phyloP scores from a whole-genome alignment of 1,140 invertebrate genomes.

The Ips typographus region DNA sequence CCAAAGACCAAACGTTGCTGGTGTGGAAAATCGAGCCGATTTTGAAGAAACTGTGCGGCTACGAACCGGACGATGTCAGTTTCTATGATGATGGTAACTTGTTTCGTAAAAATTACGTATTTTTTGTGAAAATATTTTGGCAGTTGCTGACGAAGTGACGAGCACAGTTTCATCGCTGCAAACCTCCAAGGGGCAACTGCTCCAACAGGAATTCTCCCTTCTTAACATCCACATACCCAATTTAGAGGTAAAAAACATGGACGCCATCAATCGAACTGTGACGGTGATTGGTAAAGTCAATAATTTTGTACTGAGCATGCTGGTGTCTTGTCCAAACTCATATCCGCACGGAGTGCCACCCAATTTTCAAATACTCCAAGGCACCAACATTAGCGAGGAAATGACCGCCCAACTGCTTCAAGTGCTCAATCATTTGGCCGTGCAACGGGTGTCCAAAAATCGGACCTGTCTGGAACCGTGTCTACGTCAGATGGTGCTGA shows the following conservation, averaged over 20 bases:
- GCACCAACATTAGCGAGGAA: slow-evolving; percentile 56
- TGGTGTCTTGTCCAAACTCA: slow-evolving; percentile 76
- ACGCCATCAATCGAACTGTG: slow-evolving; percentile 69
- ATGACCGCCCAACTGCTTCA: slow-evolving; percentile 65
- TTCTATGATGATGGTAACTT: slow-evolving; percentile 43
- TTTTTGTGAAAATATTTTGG: not conserved
- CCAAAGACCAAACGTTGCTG: slow-evolving; percentile 87
- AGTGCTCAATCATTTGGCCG: slow-evolving; percentile 72
- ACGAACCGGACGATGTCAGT: slow-evolving; percentile 58
- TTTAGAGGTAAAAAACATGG: slow-evolving; percentile 73
- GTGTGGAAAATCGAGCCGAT: slow-evolving; percentile 88
- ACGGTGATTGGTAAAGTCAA: slow-evolving; percentile 73
- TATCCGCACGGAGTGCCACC: slow-evolving; percentile 76
- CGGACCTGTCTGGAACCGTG: slow-evolving; percentile 79
- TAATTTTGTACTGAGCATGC: slow-evolving; percentile 72
- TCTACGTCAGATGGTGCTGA: slow-evolving; percentile 70
- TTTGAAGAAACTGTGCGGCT: slow-evolving; percentile 71
- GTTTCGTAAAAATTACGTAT: not conserved
- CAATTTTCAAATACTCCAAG: slow-evolving; percentile 66
- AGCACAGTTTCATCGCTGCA: slow-evolving; percentile 31
- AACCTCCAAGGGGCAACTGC: slow-evolving; percentile 48
- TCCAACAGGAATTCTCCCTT: slow-evolving; percentile 86
- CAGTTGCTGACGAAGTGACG: slow-evolving; percentile 25
- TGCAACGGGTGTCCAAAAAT: slow-evolving; percentile 74
- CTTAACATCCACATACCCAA: slow-evolving; percentile 86